These are phyloP conservation scores for Lampris incognitus DNA, from an alignment of 2,113 vertebrate genomes.

Conservation along the genomic window DNA sequence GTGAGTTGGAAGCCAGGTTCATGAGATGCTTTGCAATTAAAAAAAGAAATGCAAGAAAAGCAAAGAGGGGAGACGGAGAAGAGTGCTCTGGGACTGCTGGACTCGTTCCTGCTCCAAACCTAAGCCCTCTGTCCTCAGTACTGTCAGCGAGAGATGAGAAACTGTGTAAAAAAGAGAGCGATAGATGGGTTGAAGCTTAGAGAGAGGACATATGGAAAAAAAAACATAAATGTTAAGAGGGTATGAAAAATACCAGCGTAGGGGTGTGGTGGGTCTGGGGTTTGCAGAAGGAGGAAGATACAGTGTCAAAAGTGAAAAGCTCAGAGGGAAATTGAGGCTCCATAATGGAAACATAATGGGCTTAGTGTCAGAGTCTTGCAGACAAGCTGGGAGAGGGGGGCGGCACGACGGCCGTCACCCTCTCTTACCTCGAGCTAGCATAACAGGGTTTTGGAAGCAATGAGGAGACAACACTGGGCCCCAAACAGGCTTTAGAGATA, in stretches of 20 bases:
- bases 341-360: conserved; percentile 86
- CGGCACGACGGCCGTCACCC: conserved; percentile 71
- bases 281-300: conserved; percentile 70
- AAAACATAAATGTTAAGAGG: conserved; percentile 51
- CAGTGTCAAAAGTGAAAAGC: conserved; percentile 81
- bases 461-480: conserved; percentile 64
- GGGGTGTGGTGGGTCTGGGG: conserved; percentile 52
- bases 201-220: conserved; percentile 34
- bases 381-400: conserved; percentile 64
- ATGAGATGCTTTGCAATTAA: too few relatives aligned
- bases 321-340: conserved; percentile 81
- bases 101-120: not conserved
- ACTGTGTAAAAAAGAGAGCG: not conserved
- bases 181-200: not conserved
- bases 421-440: conserved; percentile 69
- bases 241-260: conserved; percentile 18
- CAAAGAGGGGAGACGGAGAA: conserved; percentile 1
- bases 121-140: conserved; percentile 9
- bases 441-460: conserved; percentile 74
- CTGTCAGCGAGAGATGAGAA: conserved; percentile 5
- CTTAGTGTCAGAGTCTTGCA: conserved; percentile 83
- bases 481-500: conserved; percentile 73
- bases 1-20: too few relatives aligned
- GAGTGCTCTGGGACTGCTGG: not conserved
- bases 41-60: not conserved